A percentile compares a stretch with the other conserved stretches of the same genome.
Conservation (phyloP, 2,888 invertebrate genomes). For the Salticus scenicus region DNA sequence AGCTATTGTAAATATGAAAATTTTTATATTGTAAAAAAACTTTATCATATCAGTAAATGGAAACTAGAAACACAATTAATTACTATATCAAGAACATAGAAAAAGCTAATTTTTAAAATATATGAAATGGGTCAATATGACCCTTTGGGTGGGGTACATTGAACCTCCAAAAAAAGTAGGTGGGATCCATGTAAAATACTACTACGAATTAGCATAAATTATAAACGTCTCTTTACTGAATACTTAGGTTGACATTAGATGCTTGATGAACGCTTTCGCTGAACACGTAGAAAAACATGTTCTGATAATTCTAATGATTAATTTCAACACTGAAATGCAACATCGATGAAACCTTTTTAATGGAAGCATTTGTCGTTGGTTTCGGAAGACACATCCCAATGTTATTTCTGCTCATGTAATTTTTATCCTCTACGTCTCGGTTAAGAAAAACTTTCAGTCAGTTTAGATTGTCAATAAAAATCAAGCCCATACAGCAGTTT, state of each 20-base stretch:
- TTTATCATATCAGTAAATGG: neutral
- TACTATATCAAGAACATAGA: neutral
- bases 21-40: neutral
- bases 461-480: neutral
- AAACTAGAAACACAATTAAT: neutral
- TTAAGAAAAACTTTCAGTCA: neutral
- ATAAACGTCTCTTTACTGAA: neutral
- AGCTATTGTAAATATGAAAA: no score
- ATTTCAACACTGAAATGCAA: neutral
- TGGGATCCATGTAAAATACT: neutral
- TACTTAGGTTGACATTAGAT: no score
- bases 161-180: neutral
- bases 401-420: neutral
- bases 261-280: no score
- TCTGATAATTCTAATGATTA: neutral
- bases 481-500: neutral
- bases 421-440: neutral
- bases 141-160: neutral
- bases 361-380: neutral
- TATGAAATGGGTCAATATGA: neutral
- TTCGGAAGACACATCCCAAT: neutral
- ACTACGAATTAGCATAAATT: neutral
- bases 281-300: no score
- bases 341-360: neutral
- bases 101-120: neutral